Evolutionary conservation across 2,113 vertebrate genomes (phyloP), one percentile per base, ranked within the genome.

Genomic region (Chascanopsetta lugubris): DNA sequence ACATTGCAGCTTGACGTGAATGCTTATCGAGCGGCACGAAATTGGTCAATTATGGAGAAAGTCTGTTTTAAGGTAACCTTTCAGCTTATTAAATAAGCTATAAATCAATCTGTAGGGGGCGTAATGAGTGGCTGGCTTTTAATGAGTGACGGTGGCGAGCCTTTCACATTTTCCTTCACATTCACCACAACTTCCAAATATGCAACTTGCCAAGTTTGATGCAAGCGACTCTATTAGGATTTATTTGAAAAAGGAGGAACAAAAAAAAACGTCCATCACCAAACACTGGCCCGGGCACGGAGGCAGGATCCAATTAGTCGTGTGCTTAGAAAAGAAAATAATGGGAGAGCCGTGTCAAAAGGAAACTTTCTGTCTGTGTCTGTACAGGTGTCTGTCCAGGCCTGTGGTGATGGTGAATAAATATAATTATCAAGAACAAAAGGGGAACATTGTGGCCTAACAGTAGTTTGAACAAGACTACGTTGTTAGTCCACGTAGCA

Each of bases 401-500:
- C 81, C 85, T 70, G 83, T 83, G 72, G 69, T 74, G 24, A 87
- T 89, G 82, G 70, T 24, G 75, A 82, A 84, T 85, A 90, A 88
- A 87, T 79, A 87, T 80, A 92, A 90, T 91, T 87, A 89, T 50
- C 20, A 38, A 54, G 72, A 81, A 91, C 82, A 90, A 90, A 87
- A 22, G 77, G n/a, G 77, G 57, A 66, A 61, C 25, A 53, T 36
- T 60, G 66, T 73, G 74, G 71, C 82, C 73, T 69, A 69, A 85
- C 56, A 45, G 58, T 32, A 57, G 79, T 78, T 74, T 77, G 75
- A 90, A 79, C 55, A 47, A 73, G 59, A 83, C 72, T 43, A 51
- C 56, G 87, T 76, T 83, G 69, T 87, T 85, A 65, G 60, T 74
- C 67, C 53, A 68, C 8, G 38, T 87, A 82, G 70, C 72, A 85